These are phyloP conservation scores for Plodia interpunctella DNA, from an alignment of 1,140 invertebrate species.

Conservation along the genomic window DNA sequence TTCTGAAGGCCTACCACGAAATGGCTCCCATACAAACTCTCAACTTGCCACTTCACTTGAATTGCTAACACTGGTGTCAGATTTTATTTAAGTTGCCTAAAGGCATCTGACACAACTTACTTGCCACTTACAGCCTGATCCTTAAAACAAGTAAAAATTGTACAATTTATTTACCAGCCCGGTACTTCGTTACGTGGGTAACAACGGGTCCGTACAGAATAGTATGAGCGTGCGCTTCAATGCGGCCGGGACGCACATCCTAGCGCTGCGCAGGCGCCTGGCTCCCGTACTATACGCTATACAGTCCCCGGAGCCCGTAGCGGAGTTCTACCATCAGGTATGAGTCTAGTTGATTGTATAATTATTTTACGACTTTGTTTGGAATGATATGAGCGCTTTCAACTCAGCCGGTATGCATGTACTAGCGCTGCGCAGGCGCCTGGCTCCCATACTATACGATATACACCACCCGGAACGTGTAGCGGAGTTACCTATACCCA, in stretches of 20 bases:
- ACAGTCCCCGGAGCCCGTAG: constrained; percentile 81
- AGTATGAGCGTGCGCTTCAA: constrained; percentile 96
- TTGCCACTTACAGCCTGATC: too few species aligned
- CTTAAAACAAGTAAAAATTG: too few species aligned
- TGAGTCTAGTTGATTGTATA: not conserved
- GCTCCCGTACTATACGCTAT: constrained; percentile 90
- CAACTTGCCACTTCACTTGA: too few species aligned
- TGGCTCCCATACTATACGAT: constrained; percentile 90
- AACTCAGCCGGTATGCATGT: constrained; percentile 87
- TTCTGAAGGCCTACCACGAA: too few species aligned
- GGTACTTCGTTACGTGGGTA: constrained; percentile 84
- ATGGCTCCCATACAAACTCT: too few species aligned
- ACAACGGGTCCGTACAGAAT: constrained; percentile 82
- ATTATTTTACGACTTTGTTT: not conserved
- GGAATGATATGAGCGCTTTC: constrained; percentile 76
- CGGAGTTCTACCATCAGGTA: constrained; percentile 90
- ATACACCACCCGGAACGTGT: constrained; percentile 82
- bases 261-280: constrained; percentile 90
- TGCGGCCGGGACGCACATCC: constrained; percentile 84
- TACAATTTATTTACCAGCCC: constrained; percentile 66
- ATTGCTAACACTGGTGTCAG: too few species aligned
- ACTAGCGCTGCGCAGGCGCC: constrained; percentile 88
- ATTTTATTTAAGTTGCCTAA: too few species aligned
- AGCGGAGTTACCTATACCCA: too few species aligned
- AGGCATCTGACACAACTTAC: too few species aligned